Percentiles rank a stretch among this genome's conserved stretches.
phyloP scores from a whole-genome alignment of 2,797 vertebrate genomes.

The Apodemus agrarius region DNA sequence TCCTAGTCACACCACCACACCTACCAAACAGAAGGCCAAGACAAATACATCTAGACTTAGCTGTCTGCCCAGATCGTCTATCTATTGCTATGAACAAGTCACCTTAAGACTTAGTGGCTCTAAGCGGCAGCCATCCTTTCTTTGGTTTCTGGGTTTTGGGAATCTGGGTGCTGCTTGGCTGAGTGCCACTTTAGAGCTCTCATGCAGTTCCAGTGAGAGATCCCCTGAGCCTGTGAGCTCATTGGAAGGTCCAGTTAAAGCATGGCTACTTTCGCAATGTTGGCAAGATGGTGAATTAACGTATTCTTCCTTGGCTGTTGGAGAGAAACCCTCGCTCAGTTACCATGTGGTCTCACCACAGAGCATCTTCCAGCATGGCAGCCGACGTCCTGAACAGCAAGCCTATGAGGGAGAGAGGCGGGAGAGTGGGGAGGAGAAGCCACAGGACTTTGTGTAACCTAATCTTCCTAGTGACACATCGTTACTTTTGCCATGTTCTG shows the following conservation, averaged over 20 bases:
- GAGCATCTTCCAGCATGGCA: neutral
- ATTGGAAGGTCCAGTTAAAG: neutral
- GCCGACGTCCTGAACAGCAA: neutral
- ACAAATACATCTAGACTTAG: neutral
- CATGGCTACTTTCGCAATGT: neutral
- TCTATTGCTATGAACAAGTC: neutral
- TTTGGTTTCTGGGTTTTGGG: neutral
- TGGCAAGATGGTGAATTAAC: neutral
- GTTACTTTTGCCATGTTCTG: conserved; percentile 63
- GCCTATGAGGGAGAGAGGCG: neutral
- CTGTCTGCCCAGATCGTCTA: neutral
- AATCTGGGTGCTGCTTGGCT: neutral
- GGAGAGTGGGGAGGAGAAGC: neutral
- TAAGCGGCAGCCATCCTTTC: neutral
- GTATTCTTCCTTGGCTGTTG: neutral
- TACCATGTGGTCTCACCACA: neutral
- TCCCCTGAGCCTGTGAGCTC: neutral
- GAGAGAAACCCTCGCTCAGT: neutral
- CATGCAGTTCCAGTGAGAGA: neutral
- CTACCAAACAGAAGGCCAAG: neutral
- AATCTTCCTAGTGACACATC: conserved; percentile 51
- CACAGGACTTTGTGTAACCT: conserved; percentile 50
- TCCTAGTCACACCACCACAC: neutral
- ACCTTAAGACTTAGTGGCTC: neutral
- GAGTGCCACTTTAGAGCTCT: neutral